These are phyloP conservation scores for Elysia chlorotica DNA, from an alignment of 1,140 invertebrate genomes.

Conservation along the genomic window DNA sequence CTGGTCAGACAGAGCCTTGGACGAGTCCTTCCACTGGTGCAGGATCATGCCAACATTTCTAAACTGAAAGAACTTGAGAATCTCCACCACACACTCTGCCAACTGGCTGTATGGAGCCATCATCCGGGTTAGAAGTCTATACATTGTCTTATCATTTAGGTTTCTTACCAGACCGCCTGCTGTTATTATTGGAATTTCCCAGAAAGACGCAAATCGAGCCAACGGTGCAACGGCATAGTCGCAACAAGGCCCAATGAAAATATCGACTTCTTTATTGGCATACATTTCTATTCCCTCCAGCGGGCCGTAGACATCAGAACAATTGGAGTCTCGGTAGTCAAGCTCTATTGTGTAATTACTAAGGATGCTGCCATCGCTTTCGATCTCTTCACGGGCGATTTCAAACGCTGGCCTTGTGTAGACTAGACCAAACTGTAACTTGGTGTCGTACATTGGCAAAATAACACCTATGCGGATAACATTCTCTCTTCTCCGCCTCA, in stretches of 20 bases:
- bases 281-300: slow-evolving; percentile 49
- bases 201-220: slow-evolving; percentile 71
- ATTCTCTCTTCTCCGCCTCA: no score
- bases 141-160: not conserved
- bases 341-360: no score
- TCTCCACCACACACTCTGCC: not conserved
- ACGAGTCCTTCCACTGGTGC: no score
- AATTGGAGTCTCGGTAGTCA: slow-evolving; percentile 38
- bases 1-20: no score
- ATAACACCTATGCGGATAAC: no score
- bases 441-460: no score
- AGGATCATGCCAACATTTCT: not conserved
- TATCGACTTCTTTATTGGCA: slow-evolving; percentile 66
- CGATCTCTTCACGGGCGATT: no score
- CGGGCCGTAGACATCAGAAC: slow-evolving; percentile 37
- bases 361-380: no score
- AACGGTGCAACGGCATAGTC: slow-evolving; percentile 91
- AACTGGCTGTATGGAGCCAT: no score
- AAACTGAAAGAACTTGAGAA: not conserved
- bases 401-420: no score
- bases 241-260: slow-evolving; percentile 87
- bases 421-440: no score
- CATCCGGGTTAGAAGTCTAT: not conserved
- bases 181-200: not conserved
- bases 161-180: not conserved